Conservation (phyloP, 2,113 vertebrate genomes). For the Echinops telfairi region DNA sequence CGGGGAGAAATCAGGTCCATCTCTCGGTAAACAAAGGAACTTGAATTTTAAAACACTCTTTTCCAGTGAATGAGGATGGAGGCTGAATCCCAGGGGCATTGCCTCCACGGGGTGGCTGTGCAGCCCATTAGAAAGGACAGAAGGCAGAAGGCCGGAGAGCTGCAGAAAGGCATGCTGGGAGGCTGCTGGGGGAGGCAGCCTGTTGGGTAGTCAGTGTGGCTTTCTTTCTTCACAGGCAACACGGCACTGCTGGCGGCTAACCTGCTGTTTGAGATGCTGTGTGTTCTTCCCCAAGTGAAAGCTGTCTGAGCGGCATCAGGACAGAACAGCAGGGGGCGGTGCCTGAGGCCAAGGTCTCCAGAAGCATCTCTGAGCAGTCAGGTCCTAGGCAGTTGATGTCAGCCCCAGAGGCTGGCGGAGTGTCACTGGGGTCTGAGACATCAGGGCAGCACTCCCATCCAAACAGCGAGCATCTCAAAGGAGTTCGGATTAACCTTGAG, state of each 20-base stretch:
- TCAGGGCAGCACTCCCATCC: not conserved
- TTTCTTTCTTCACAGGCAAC: constrained; percentile 88
- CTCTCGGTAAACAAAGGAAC: not conserved
- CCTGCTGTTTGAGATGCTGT: constrained; percentile 98
- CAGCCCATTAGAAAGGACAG: accelerated
- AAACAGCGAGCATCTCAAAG: not conserved
- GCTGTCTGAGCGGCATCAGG: constrained; percentile 81
- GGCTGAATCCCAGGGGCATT: not conserved
- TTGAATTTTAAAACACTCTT: not conserved
- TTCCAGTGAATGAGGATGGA: not conserved
- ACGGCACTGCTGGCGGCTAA: constrained; percentile 95
- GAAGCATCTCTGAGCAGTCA: not conserved
- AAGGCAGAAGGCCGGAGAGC: not conserved
- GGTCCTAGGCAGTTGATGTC: not conserved
- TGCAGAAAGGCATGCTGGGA: accelerated
- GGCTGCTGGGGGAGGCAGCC: accelerated
- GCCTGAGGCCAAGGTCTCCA: not conserved
- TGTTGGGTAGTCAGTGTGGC: accelerated
- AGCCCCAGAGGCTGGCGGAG: not conserved
- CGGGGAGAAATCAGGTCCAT: not conserved
- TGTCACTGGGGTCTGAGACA: not conserved
- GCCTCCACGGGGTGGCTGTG: accelerated
- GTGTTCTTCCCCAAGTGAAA: constrained; percentile 91
- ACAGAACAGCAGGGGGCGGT: accelerated
- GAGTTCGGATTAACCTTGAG: not conserved